A percentile compares a stretch with the other conserved stretches of the same genome.
Evolutionary conservation across 2,888 invertebrate species (phyloP).

Genomic region (Drosophila fungiperda): DNA sequence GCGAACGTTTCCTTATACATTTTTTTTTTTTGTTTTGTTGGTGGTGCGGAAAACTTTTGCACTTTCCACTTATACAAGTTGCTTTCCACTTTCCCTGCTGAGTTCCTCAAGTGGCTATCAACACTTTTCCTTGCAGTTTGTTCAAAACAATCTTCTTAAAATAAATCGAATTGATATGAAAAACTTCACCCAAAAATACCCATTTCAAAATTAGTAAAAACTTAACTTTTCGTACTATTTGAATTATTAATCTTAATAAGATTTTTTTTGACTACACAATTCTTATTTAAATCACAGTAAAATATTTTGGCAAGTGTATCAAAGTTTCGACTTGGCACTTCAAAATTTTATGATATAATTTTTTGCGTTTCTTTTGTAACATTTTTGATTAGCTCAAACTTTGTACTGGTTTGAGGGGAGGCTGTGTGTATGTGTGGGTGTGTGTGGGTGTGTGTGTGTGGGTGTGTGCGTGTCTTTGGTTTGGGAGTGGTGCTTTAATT

Average conservation of each 20-base stretch:
- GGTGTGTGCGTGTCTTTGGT: constrained; percentile 1
- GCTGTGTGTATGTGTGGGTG: constrained; percentile 28
- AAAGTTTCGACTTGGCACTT: background rate
- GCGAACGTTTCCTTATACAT: constrained; percentile 12
- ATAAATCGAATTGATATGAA: background rate
- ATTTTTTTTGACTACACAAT: background rate
- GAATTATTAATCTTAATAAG: fast-evolving
- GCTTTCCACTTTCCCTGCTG: constrained; percentile 15
- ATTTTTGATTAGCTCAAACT: constrained; percentile 75
- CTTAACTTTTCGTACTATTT: background rate
- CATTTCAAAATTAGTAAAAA: background rate
- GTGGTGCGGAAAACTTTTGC: constrained; percentile 58
- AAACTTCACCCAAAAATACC: background rate
- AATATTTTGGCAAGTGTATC: constrained; percentile 31
- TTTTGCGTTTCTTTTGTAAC: constrained; percentile 44
- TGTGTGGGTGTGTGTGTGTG: constrained; percentile 32
- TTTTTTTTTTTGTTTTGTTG: constrained; percentile 7
- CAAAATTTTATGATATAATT: background rate
- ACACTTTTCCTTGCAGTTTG: constrained; percentile 26
- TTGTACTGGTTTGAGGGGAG: constrained; percentile 33
- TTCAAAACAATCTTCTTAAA: background rate
- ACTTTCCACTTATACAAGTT: constrained; percentile 63
- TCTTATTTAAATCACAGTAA: no score
- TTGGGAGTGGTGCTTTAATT: constrained; percentile 63
- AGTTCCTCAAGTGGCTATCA: constrained; percentile 18